phyloP scores from a whole-genome alignment of 2,797 vertebrate genomes.

The Lepus townsendii region DNA sequence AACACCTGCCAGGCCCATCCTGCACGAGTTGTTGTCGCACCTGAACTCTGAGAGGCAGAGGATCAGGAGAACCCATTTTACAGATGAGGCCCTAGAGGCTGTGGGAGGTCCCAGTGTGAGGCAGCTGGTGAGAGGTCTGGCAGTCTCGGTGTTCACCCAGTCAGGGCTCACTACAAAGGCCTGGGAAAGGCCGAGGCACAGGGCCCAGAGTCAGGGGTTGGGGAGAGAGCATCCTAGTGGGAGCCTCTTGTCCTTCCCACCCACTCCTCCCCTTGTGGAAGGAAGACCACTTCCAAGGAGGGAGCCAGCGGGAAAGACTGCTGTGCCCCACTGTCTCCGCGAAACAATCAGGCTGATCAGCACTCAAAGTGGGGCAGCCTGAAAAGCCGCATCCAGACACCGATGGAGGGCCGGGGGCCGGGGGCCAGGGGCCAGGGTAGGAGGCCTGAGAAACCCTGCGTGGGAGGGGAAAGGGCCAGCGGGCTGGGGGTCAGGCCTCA shows the following conservation, averaged over 20 bases:
- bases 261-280: not conserved
- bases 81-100: not conserved
- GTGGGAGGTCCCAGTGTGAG: constrained; percentile 52
- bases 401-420: constrained; percentile 30
- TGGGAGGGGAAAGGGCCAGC: not conserved
- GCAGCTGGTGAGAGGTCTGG: not conserved
- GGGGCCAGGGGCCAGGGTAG: not conserved
- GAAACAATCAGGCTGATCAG: constrained; percentile 75
- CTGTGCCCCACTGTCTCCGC: not conserved
- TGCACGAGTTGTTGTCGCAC: not conserved
- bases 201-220: not conserved
- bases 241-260: not conserved
- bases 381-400: constrained; percentile 24
- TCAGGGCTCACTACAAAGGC: not conserved
- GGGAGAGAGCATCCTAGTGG: too few species aligned
- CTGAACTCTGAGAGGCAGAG: not conserved
- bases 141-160: not conserved
- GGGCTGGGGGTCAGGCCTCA: not conserved
- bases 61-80: not conserved
- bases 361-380: constrained; percentile 75
- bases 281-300: constrained; percentile 10
- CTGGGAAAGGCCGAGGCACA: not conserved
- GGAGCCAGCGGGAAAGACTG: constrained; percentile 31
- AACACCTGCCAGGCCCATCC: not conserved
- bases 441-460: not conserved